Base-by-base conservation (phyloP, 2,113 vertebrate genomes). In the Planiliza haematocheilus region DNA sequence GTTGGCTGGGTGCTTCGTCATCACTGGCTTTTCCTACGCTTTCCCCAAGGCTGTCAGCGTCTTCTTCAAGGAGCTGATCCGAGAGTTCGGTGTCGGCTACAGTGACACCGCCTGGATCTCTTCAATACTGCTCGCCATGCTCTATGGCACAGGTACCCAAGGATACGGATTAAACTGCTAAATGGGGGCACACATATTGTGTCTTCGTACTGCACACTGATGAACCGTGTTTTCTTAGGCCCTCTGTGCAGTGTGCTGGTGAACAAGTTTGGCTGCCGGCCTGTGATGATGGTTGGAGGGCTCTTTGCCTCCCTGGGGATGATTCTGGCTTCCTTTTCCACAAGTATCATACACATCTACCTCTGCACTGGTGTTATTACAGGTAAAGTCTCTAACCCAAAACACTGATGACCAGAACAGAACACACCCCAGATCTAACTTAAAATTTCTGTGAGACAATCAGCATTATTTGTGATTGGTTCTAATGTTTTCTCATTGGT, bases 21-120 rank as follows among this genome's bases (percentile, higher is more conserved):
- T 98, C 93, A 98, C 97, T 0, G 97, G 97, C 61, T 99, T 99
- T 91, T 99, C 97, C 68, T 99, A 99, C 2, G 97, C 97, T 78
- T 99, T 99, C 77, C 97, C 97, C 8, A 99, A 99, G 88, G 97
- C 97, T 0, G 93, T 98, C 70, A 99, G 97, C 0, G 97, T 98
- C 2, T 99, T 98, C 87, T 99, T 98, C 87, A 98, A 98, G 90
- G 96, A 98, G 84, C 95, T 99, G 45, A 98, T 96, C 76, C 86
- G 74, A 0, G 97, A 98, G 89, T 99, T 98, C 46, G 93, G 84
- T 0, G 88, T 98, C 8, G 97, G 97, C 49, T 98, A 99, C 85
- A 98, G 97, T 5, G 97, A 98, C 93, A 96, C 95, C 0, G 97
- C 97, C 38, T 98, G 97, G 97, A 95, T 99, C 83, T 99, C 97